Evolutionary conservation across 2,797 vertebrate species (phyloP).

Genomic region (Cossypha niveicapilla): DNA sequence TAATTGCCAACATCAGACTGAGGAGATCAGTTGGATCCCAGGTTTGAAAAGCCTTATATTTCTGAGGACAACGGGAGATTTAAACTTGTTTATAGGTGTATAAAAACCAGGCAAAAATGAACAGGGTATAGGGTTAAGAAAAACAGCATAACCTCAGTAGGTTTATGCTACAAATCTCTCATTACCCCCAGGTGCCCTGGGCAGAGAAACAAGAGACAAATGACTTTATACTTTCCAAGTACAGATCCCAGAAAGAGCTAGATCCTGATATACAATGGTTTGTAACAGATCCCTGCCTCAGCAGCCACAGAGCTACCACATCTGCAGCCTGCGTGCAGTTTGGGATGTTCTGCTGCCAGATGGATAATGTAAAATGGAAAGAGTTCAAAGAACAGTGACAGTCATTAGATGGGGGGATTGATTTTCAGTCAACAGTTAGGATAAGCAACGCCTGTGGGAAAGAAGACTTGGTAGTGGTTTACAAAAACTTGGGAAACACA

Average conservation of each 20-base stretch:
- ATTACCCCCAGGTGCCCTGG: neutral
- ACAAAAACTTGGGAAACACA: constrained; percentile 37
- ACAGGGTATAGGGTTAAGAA: neutral
- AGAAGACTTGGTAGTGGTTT: constrained; percentile 32
- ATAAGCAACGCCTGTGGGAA: constrained; percentile 58
- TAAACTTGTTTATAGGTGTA: neutral
- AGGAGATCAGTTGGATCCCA: neutral
- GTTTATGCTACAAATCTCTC: neutral
- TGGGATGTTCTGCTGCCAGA: constrained; percentile 40
- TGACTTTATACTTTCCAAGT: neutral
- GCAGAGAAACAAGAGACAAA: neutral
- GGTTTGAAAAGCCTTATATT: neutral
- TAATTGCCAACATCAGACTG: neutral
- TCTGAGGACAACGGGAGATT: neutral
- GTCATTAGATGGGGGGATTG: constrained; percentile 34
- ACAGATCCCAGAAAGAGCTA: neutral
- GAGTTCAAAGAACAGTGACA: constrained; percentile 51
- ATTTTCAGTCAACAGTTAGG: constrained; percentile 52
- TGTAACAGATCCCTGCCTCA: neutral
- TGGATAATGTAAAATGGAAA: constrained; percentile 53
- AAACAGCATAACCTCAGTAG: neutral
- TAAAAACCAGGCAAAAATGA: neutral
- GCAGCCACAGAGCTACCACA: neutral
- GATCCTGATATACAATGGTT: neutral
- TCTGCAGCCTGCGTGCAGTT: neutral